A percentile compares a stretch with the other conserved stretches of the same genome.
Evolutionary conservation across 2,113 vertebrate genomes (phyloP).

Genomic region (Capreolus pygargus): DNA sequence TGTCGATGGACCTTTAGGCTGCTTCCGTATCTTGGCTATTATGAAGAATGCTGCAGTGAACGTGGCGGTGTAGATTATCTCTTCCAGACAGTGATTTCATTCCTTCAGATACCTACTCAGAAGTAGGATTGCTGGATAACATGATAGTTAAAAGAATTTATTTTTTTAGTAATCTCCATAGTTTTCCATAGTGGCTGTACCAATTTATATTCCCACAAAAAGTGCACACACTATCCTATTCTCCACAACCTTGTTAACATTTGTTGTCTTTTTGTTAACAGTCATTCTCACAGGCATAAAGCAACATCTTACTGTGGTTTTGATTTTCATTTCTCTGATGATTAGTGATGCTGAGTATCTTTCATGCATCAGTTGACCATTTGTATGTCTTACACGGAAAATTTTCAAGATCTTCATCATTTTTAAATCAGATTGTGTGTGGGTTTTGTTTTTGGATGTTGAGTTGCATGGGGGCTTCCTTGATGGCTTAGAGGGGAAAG

Average conservation of each 20-base stretch:
- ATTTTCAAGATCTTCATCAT: background rate
- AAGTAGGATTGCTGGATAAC: background rate
- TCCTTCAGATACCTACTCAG: background rate
- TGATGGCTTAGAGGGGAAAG: background rate
- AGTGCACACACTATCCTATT: background rate
- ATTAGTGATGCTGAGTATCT: background rate
- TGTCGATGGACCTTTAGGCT: background rate
- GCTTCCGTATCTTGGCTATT: background rate
- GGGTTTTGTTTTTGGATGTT: background rate
- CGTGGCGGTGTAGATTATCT: background rate
- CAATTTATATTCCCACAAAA: background rate
- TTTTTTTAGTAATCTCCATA: background rate
- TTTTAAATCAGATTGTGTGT: background rate
- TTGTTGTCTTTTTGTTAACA: background rate
- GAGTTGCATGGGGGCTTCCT: background rate
- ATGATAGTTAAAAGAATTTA: background rate
- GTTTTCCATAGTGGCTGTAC: background rate
- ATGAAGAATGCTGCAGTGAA: background rate
- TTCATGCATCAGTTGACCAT: background rate
- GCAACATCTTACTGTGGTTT: background rate
- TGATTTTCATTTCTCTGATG: background rate
- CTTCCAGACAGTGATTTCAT: background rate
- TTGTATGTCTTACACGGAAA: background rate
- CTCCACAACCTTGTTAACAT: background rate
- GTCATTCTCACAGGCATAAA: background rate